Base-by-base conservation (phyloP, 2,113 vertebrate genomes). In the Clarias gariepinus region DNA sequence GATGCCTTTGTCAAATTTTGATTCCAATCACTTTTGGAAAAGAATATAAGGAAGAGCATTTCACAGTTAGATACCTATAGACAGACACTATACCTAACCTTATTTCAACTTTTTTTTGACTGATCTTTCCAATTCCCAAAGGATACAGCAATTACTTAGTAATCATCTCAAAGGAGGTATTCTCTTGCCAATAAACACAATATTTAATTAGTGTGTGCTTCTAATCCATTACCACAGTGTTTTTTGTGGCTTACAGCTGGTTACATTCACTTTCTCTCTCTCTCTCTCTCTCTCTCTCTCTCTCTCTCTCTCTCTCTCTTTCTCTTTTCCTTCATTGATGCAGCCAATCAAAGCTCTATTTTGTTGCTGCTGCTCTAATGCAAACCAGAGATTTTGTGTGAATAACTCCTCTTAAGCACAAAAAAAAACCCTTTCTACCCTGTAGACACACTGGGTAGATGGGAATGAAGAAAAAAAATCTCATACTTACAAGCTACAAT, bases 161-260 rank as follows among this genome's bases (percentile, higher is more conserved):
- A 90, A 86, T 87, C 88, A 91, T 87, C 90, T 89, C 85, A 86
- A 78, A 88, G 81, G 90, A 82, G 90, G 89, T 92, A 89, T 92
- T 91, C 82, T 85, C 89, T 91, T 88, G 92, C 91, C 90, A 92
- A 87, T 90, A 77, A 91, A 92, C 90, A 93, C 90, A 92, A 84
- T 85, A 63, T 88, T 90, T 92, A 93, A 94, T 94, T 92, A 92
- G 83, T 68, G 55, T 88, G 85, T 90, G 88, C 87, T 94, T 92
- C 88, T 89, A 91, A 91, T 89, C 90, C 89, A 92, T 94, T 94
- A 92, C 88, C 71, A 30, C 73, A 87, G 78, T n/a, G 88, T 92
- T 95, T 95, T 92, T 93, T 94, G 92, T 94, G 94, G 92, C 89
- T 90, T 89, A 86, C 92, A 94, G 92, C 94, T 93, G 93, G 89